phyloP scores from a whole-genome alignment of 2,888 invertebrate species.

The Spicauda simplicius region DNA sequence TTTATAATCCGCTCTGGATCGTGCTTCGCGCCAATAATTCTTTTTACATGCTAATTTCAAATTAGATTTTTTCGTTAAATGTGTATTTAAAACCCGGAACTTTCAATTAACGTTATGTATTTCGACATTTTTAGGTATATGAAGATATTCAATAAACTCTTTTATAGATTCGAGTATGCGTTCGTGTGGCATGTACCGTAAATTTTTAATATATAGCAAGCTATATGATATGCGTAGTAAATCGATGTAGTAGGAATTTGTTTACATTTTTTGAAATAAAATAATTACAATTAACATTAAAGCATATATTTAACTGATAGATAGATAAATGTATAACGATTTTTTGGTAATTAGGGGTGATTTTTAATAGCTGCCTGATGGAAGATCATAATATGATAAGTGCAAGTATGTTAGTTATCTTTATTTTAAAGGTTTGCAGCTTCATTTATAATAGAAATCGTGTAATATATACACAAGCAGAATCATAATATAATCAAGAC shows the following conservation, averaged over 20 bases:
- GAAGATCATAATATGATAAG: too few species aligned
- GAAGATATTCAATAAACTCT: not conserved
- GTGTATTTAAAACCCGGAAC: constrained; percentile 20
- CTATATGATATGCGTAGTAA: not conserved
- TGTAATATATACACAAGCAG: too few species aligned
- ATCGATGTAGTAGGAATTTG: not conserved
- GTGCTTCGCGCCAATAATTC: constrained; percentile 52
- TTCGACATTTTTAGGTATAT: not conserved
- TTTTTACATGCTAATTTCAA: constrained; percentile 29
- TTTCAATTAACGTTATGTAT: not conserved
- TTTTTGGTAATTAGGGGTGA: too few species aligned
- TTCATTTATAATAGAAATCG: too few species aligned
- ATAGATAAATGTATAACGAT: too few species aligned
- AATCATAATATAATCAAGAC: too few species aligned
- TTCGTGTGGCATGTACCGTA: not conserved
- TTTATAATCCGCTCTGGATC: not conserved
- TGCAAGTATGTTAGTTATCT: too few species aligned
- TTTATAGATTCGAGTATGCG: not conserved
- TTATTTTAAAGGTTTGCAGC: too few species aligned
- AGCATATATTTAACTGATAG: too few species aligned
- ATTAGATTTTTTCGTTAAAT: constrained; percentile 20
- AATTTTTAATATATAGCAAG: not conserved
- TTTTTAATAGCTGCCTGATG: too few species aligned
- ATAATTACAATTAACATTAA: too few species aligned
- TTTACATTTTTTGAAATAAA: too few species aligned